Evolutionary conservation across 1,140 invertebrate species (phyloP), one percentile per base, ranked within the genome.

Genomic region (Brachionus angularis): DNA sequence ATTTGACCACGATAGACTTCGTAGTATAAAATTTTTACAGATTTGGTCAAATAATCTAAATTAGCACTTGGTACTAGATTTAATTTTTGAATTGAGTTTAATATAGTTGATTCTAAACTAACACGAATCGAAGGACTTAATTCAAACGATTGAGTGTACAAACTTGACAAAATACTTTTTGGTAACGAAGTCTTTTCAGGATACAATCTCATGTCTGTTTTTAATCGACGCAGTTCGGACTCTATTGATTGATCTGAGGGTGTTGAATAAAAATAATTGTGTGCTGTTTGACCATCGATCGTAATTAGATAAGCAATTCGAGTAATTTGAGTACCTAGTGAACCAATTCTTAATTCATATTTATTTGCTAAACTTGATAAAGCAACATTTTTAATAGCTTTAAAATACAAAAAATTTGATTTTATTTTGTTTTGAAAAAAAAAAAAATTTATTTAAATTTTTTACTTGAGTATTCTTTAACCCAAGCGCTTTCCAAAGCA

Each of bases 171-270:
- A 10, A 31, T 29, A 21, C 29, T 67, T 50, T 67, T 50, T 1
- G 62, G 21, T 21, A 67, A 29, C 7, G 62, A 67, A 36, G 46
- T 34, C 21, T 67, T 46, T 50, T 46, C 62, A 4, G 62, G 47
- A 50, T 67, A 67, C 0, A 67, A 5, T 18, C 42, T 46, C 42
- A 67, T 44, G 29, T 67, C 62, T n/a, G 39, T 47, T 33, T 42
- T n/a, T 23, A 67, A 47, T 1, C 3, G 10, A 18, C 42, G 2
- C 16, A 67, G 23, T 47, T 46, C 62, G 16, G 27, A 7, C 21
- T 49, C 62, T 34, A 67, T 50, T 50, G 16, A 18, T 3, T 36
- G 29, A 47, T 10, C 25, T 29, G 62, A 67, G 12, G 62, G 62
- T 31, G 39, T 12, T 34, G 62, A 33, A 31, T 34, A 50, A 18